Evolutionary conservation across 2,797 vertebrate species (phyloP).

Genomic region (Sparus aurata): DNA sequence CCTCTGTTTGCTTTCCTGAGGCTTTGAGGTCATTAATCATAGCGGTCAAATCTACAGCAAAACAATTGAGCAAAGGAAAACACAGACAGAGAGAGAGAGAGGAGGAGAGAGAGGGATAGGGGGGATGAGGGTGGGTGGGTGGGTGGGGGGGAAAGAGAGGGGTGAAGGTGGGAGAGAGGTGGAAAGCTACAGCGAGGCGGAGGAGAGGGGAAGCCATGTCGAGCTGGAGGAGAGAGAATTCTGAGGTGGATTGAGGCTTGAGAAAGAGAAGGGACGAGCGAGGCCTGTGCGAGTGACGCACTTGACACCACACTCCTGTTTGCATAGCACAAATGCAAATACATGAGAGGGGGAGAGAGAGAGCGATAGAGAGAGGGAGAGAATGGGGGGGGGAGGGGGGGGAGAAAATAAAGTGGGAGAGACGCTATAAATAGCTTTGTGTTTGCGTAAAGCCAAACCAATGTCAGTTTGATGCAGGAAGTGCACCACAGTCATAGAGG

Average conservation of each 20-base stretch:
- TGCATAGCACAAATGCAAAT: conserved; percentile 74
- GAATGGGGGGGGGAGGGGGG: conserved; percentile 56
- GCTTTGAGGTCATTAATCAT: conserved; percentile 84
- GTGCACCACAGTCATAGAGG: conserved; percentile 68
- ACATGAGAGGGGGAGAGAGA: conserved; percentile 54
- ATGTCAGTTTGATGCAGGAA: conserved; percentile 77
- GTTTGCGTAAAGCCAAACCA: conserved; percentile 78
- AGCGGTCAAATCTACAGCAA: conserved; percentile 80
- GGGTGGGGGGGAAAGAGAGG: background rate
- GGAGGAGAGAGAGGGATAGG: background rate
- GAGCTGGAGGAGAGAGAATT: conserved; percentile 19
- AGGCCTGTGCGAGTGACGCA: conserved; percentile 54
- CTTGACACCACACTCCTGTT: conserved; percentile 70
- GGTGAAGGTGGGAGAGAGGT: conserved; percentile 59
- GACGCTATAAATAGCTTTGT: conserved; percentile 82
- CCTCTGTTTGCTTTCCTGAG: conserved; percentile 79
- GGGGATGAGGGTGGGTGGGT: background rate
- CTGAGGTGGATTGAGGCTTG: conserved; percentile 48
- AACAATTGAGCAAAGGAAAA: conserved; percentile 80
- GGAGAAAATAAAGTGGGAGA: conserved; percentile 68
- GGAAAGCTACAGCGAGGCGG: conserved; percentile 54
- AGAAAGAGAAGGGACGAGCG: conserved; percentile 52
- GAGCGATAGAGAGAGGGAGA: conserved; percentile 38
- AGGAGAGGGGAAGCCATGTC: conserved; percentile 27
- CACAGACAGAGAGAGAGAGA: conserved; percentile 51